A percentile compares a stretch with the other conserved stretches of the same genome.
Conservation (phyloP, 2,113 vertebrate genomes). For the Catharus bicknelli region DNA sequence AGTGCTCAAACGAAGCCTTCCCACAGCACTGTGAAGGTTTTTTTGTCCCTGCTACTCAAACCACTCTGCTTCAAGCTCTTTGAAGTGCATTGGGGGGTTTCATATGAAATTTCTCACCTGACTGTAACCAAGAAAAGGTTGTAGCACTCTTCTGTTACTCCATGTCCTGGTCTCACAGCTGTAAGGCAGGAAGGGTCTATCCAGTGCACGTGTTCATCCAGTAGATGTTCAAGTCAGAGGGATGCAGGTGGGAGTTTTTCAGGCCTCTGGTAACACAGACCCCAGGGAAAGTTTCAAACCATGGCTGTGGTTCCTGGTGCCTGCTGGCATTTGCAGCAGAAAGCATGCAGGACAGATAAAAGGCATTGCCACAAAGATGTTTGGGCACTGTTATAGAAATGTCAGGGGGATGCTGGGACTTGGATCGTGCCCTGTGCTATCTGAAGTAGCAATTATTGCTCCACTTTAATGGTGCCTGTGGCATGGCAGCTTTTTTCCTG, state of each 20-base stretch:
- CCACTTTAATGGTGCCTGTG: rapidly evolving
- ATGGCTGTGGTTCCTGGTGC: neutral
- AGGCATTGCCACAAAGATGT: neutral
- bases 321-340: neutral
- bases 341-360: neutral
- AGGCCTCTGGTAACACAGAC: neutral
- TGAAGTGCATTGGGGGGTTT: neutral
- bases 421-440: neutral
- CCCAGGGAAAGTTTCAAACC: rapidly evolving
- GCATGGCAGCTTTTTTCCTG: neutral
- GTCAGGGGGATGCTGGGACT: neutral
- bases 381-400: rapidly evolving
- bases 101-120: neutral
- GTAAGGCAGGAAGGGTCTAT: neutral
- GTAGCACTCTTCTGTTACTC: neutral
- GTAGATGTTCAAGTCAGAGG: neutral
- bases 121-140: neutral
- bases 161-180: rapidly evolving
- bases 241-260: neutral
- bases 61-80: neutral
- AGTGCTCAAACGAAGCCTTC: neutral
- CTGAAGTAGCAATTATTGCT: neutral
- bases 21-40: neutral
- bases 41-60: neutral
- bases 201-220: neutral